Conservation (phyloP, 2,797 vertebrate species). For the Megalops cyprinoides region DNA sequence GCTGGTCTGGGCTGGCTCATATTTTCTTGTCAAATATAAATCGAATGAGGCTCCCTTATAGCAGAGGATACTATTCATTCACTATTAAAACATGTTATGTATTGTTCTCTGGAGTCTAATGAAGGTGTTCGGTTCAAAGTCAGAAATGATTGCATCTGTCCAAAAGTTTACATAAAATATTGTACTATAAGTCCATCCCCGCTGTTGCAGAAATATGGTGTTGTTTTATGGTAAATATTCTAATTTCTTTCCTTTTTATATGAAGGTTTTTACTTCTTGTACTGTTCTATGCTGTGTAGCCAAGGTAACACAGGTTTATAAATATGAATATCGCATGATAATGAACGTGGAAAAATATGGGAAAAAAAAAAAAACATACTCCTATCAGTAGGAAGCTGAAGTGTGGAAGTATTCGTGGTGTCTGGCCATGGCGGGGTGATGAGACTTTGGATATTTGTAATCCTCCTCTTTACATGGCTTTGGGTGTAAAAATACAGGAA, state of each 20-base stretch:
- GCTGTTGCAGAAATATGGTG: not conserved
- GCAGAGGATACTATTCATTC: not conserved
- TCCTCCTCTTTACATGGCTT: slow-evolving; percentile 8
- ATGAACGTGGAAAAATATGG: not conserved
- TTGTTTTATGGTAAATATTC: slow-evolving; percentile 1
- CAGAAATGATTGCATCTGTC: not conserved
- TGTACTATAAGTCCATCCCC: not conserved
- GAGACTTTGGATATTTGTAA: slow-evolving; percentile 25
- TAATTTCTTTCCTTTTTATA: slow-evolving; percentile 16
- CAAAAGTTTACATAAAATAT: not conserved
- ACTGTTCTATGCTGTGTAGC: not conserved
- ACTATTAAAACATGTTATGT: not conserved
- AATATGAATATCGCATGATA: not conserved
- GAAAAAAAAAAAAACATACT: too few species aligned
- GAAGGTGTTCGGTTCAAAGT: not conserved
- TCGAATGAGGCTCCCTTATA: not conserved
- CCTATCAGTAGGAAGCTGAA: too few species aligned
- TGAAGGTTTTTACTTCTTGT: slow-evolving; percentile 5
- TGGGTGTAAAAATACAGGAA: slow-evolving; percentile 51
- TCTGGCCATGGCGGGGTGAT: too few species aligned
- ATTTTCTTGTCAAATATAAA: not conserved
- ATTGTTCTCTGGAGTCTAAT: slow-evolving; percentile 10
- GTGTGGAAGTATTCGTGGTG: too few species aligned
- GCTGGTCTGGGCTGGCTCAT: not conserved
- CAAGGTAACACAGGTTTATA: not conserved